These are phyloP conservation scores for Melanostoma scalare DNA, from an alignment of 2,888 invertebrate species.

Conservation along the genomic window DNA sequence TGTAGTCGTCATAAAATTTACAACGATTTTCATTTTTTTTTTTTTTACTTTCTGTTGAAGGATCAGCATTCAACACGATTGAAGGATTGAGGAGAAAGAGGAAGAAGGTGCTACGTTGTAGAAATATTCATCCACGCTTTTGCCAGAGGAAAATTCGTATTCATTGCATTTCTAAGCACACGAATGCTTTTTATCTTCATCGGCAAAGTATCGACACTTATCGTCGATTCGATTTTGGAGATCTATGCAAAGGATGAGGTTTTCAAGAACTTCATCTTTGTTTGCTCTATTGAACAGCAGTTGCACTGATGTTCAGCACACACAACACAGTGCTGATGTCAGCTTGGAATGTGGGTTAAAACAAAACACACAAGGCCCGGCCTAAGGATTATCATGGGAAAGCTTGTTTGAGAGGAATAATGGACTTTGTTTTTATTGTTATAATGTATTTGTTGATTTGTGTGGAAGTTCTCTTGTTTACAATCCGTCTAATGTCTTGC, in stretches of 20 bases:
- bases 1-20: constrained; percentile 65
- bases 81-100: constrained; percentile 2
- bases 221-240: constrained; percentile 65
- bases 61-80: constrained; percentile 56
- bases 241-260: constrained; percentile 70
- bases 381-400: constrained; percentile 24
- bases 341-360: constrained; percentile 46
- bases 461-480: no score
- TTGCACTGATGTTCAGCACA: constrained; percentile 23
- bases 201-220: constrained; percentile 59
- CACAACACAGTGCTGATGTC: constrained; percentile 9
- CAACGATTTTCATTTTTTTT: constrained; percentile 54
- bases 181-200: constrained; percentile 53
- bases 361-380: constrained; percentile 25
- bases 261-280: constrained; percentile 53
- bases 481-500: no score
- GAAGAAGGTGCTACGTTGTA: not conserved
- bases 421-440: not conserved
- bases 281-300: constrained; percentile 56
- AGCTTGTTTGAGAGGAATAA: constrained; percentile 25
- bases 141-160: constrained; percentile 30
- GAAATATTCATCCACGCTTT: constrained; percentile 7
- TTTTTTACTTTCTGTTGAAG: constrained; percentile 52
- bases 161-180: constrained; percentile 67
- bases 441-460: no score